Conservation (phyloP, 2,888 invertebrate species). For the Hemicrepidius hirtus region DNA sequence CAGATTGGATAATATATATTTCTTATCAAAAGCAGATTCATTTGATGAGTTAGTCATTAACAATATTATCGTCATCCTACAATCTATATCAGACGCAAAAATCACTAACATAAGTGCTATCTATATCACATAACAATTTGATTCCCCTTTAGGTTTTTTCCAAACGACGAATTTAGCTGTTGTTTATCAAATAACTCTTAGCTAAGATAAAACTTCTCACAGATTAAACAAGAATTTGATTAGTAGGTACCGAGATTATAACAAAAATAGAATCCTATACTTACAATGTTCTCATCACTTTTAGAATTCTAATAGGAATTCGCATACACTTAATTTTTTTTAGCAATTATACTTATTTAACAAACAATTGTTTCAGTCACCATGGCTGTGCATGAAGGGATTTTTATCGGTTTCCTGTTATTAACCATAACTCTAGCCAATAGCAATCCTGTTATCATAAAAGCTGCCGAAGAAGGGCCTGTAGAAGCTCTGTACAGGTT, state of each 20-base stretch:
- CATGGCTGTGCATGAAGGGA: background rate
- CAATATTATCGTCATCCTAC: background rate
- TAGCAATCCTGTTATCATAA: background rate
- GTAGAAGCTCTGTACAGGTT: background rate
- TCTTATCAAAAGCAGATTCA: background rate
- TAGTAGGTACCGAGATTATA: too few relatives aligned
- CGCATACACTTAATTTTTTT: too few relatives aligned
- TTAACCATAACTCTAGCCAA: background rate
- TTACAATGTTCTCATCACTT: too few relatives aligned
- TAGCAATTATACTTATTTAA: too few relatives aligned
- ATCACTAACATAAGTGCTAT: background rate
- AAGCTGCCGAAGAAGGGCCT: background rate
- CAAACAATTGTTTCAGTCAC: background rate
- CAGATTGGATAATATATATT: background rate
- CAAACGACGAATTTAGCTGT: too few relatives aligned
- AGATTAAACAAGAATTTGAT: too few relatives aligned
- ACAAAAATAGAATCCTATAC: too few relatives aligned
- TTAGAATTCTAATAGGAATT: too few relatives aligned
- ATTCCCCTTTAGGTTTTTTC: too few relatives aligned
- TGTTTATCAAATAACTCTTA: too few relatives aligned
- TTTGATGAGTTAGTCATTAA: background rate
- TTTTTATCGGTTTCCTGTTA: background rate
- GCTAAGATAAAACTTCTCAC: too few relatives aligned
- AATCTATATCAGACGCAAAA: constrained; percentile 7
- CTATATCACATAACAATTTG: too few relatives aligned